Evolutionary conservation across 2,888 invertebrate species (phyloP), one percentile per base, ranked within the genome.

Genomic region (Dicyrtomina minuta): DNA sequence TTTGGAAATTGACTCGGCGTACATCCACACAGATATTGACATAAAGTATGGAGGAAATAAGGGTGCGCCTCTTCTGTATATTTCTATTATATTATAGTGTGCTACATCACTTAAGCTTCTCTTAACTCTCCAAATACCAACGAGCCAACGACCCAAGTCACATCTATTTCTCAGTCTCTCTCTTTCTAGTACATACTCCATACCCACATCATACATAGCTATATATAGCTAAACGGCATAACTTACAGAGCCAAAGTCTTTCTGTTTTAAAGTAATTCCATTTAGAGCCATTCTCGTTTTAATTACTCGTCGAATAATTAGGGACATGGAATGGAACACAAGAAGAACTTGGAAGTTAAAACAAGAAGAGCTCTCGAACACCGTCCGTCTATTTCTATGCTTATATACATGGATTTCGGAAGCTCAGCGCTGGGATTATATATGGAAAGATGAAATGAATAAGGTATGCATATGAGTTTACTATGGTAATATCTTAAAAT

Each of bases 261-360:
- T 61, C 49, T 56, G 27, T 65, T 65, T 65, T 65, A 70, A 70
- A 73, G 70, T 73, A 72, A 72, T 72, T 75, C 75, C 75, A 73
- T 73, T 75, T 73, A 64, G 72, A 72, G 66, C 43, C 72, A 70
- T 73, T 71, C 73, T 70, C 71, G 53, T 75, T 75, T 75, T 75
- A 75, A 75, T 75, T 75, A 75, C 74, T 75, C 68, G 65, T 65
- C 62, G 72, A 74, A 74, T 74, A 74, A 75, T 75, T 74, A 71
- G 69, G 55, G 61, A 68, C 61, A 67, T 46, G 67, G 53, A 67
- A 67, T 46, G 67, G 53, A 67, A 44, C 17, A 61, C 17, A 61
- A 65, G 64, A 61, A 68, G 64, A 61, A 68, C 24, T 49, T 51
- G 58, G 44, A 51, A n/a, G 67, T 26, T 59, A 46, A 60, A 60